These are phyloP conservation scores for Hiodon alosoides DNA, from an alignment of 2,113 vertebrate genomes.

Conservation along the genomic window DNA sequence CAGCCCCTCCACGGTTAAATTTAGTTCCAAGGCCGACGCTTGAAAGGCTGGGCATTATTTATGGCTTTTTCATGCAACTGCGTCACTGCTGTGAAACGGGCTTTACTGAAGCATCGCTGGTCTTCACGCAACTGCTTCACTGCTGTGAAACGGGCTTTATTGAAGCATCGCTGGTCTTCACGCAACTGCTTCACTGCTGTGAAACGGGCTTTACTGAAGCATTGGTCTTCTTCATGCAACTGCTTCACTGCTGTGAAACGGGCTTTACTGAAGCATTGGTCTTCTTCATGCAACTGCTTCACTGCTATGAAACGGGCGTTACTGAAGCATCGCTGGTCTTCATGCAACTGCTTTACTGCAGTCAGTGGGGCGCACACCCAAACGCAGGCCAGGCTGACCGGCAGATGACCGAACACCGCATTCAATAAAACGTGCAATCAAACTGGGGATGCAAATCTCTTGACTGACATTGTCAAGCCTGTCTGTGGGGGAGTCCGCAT, in stretches of 20 bases:
- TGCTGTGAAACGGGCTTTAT: constrained; percentile 23
- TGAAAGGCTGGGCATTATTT: constrained; percentile 59
- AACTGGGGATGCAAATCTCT: neutral
- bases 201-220: constrained; percentile 13
- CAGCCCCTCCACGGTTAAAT: constrained; percentile 37
- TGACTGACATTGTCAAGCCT: neutral
- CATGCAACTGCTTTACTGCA: constrained; percentile 17
- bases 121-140: constrained; percentile 33
- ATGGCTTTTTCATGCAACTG: constrained; percentile 47
- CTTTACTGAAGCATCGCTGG: neutral
- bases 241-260: constrained; percentile 28
- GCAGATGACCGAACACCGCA: constrained; percentile 9
- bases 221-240: constrained; percentile 31
- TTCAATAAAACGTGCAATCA: constrained; percentile 32
- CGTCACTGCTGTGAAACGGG: constrained; percentile 27
- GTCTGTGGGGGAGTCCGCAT: neutral
- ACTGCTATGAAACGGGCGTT: constrained; percentile 26
- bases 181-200: constrained; percentile 28
- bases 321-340: constrained; percentile 20
- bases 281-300: constrained; percentile 35
- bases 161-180: constrained; percentile 20
- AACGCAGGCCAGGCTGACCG: constrained; percentile 29
- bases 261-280: too few species aligned
- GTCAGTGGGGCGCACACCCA: constrained; percentile 36
- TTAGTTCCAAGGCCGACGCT: constrained; percentile 50